phyloP scores from a whole-genome alignment of 2,113 vertebrate genomes.

The Dryoscopus gambensis region DNA sequence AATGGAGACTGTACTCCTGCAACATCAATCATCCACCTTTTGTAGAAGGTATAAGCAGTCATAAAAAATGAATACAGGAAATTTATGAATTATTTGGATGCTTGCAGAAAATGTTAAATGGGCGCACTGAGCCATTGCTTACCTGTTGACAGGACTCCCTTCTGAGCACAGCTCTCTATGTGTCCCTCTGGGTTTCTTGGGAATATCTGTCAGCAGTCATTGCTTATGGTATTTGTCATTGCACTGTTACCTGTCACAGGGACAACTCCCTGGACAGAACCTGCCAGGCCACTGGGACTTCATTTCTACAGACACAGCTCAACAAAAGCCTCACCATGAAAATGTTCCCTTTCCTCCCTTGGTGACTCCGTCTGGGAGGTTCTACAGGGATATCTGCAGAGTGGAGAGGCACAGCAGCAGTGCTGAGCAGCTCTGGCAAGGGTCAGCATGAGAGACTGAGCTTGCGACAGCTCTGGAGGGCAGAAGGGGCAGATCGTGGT shows the following conservation, averaged over 20 bases:
- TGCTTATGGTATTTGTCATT: background rate
- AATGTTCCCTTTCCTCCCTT: background rate
- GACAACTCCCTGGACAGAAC: background rate
- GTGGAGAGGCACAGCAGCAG: background rate
- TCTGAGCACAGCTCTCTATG: background rate
- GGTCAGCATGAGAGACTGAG: rapidly evolving
- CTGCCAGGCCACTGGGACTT: background rate
- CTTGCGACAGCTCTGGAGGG: rapidly evolving
- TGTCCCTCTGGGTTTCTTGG: background rate
- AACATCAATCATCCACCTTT: background rate
- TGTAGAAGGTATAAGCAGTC: background rate
- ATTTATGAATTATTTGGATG: background rate
- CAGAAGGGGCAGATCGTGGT: background rate
- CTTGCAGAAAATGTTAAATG: background rate
- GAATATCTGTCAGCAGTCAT: background rate
- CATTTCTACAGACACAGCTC: background rate
- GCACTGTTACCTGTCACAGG: background rate
- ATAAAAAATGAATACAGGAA: background rate
- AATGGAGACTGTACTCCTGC: background rate
- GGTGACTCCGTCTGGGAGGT: rapidly evolving
- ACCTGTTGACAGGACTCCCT: background rate
- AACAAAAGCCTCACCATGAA: rapidly evolving
- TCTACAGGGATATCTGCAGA: background rate
- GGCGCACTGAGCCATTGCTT: background rate
- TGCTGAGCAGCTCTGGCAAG: background rate